Conservation (phyloP, 2,113 vertebrate species). For the Apus apus region DNA sequence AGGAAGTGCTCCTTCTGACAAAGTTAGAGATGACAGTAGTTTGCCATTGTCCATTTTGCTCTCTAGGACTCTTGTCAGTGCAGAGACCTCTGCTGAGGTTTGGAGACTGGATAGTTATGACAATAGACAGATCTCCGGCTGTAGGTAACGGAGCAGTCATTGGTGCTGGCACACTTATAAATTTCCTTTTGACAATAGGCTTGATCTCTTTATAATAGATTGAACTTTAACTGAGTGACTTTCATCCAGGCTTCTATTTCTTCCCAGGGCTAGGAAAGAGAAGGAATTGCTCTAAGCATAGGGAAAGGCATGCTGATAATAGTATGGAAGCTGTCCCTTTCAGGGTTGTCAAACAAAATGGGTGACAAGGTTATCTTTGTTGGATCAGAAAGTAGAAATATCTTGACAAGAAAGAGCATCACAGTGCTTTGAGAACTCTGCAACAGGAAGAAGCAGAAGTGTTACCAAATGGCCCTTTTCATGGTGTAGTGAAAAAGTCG, state of each 20-base stretch:
- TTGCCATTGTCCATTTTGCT: not conserved
- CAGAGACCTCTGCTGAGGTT: not conserved
- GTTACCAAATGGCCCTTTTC: not conserved
- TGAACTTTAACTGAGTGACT: not conserved
- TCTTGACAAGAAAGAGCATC: not conserved
- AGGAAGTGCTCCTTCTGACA: not conserved
- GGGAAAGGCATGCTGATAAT: not conserved
- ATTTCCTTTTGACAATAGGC: not conserved
- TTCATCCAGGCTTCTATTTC: not conserved
- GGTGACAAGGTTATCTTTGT: not conserved
- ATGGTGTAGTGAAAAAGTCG: not conserved
- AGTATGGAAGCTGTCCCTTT: not conserved
- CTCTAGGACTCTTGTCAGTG: not conserved
- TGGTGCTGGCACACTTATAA: not conserved
- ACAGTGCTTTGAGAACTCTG: not conserved
- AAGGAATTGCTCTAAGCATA: not conserved
- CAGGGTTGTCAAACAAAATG: not conserved
- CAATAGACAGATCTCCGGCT: not conserved
- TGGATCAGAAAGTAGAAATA: constrained; percentile 1
- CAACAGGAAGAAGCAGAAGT: not conserved
- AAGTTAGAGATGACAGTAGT: not conserved
- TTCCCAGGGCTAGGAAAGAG: not conserved
- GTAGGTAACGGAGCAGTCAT: not conserved
- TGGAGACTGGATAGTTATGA: not conserved
- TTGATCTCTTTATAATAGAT: not conserved